phyloP scores from a whole-genome alignment of 1,140 invertebrate species.

The Penaeus japonicus region DNA sequence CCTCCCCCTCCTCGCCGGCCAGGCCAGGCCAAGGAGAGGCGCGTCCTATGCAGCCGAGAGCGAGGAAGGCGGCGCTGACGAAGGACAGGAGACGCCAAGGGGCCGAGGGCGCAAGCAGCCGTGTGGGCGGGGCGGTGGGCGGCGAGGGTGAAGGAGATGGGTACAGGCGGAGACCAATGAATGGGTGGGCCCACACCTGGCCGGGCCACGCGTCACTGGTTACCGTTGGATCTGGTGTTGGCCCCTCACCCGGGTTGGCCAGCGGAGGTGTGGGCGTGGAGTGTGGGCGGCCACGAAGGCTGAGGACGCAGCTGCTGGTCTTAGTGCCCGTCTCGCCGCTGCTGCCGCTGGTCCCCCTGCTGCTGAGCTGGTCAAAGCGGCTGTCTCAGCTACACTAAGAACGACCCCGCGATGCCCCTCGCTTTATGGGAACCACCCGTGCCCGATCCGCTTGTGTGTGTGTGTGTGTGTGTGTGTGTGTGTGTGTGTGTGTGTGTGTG shows the following conservation, averaged over 20 bases:
- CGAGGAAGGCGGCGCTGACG: not conserved
- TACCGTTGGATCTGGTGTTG: not conserved
- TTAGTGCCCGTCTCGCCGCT: not conserved
- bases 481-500: not conserved
- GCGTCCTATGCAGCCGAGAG: not conserved
- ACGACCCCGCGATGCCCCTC: not conserved
- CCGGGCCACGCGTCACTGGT: not conserved
- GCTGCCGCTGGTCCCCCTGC: not conserved
- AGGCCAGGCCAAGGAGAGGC: too few relatives aligned
- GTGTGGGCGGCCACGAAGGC: not conserved
- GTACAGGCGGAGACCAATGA: not conserved
- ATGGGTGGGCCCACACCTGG: constrained; percentile 22
- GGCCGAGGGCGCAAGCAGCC: not conserved
- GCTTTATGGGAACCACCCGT: not conserved
- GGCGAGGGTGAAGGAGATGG: not conserved
- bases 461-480: constrained; percentile 18
- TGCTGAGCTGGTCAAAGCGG: constrained; percentile 8
- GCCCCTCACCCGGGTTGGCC: too few relatives aligned
- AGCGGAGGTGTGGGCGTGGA: not conserved
- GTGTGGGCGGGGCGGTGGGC: not conserved
- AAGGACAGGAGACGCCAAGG: not conserved
- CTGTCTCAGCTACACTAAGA: constrained; percentile 11
- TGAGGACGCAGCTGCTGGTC: not conserved
- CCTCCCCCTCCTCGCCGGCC: too few relatives aligned
- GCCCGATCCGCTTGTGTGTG: not conserved